phyloP scores from a whole-genome alignment of 2,113 vertebrate species.

The Willisornis vidua region DNA sequence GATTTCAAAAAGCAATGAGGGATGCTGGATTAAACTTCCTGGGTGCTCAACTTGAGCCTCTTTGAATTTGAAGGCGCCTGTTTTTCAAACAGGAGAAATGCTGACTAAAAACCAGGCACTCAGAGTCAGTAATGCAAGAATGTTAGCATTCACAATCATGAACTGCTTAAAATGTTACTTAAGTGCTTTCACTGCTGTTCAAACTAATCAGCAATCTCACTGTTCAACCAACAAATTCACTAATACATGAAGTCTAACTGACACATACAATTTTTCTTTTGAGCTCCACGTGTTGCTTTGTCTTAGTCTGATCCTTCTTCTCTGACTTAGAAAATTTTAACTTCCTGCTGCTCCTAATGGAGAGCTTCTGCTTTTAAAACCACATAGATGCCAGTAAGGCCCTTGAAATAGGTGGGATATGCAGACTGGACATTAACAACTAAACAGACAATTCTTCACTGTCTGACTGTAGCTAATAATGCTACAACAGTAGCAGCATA shows the following conservation, averaged over 20 bases:
- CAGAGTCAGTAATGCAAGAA: neutral
- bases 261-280: neutral
- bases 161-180: neutral
- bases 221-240: neutral
- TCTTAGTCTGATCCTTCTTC: neutral
- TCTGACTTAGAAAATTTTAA: neutral
- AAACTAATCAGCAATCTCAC: neutral
- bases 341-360: neutral
- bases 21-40: neutral
- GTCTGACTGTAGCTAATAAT: neutral
- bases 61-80: neutral
- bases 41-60: neutral
- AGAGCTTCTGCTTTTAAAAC: neutral
- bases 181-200: neutral
- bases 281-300: neutral
- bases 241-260: neutral
- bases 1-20: neutral
- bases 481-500: neutral
- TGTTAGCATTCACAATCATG: accelerated
- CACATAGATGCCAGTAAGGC: neutral
- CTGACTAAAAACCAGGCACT: neutral
- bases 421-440: neutral
- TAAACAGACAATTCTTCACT: neutral
- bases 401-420: neutral
- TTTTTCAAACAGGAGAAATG: neutral